phyloP scores from a whole-genome alignment of 1,140 invertebrate genomes.

The Tachypleus tridentatus region DNA sequence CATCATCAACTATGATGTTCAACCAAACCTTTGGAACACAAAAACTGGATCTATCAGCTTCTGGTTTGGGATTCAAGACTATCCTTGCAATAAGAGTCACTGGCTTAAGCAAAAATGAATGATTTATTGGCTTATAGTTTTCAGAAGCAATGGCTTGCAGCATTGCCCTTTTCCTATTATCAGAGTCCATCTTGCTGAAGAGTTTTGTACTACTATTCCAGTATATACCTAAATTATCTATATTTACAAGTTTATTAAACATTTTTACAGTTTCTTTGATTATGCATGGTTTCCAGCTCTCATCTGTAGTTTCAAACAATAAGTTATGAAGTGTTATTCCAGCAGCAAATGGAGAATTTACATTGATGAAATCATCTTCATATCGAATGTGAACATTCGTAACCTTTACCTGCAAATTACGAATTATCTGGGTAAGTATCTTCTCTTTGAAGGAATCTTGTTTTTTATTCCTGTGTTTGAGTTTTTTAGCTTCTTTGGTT shows the following conservation, averaged over 20 bases:
- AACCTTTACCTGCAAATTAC: slow-evolving; percentile 90
- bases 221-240: slow-evolving; percentile 78
- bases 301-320: slow-evolving; percentile 72
- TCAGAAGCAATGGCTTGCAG: slow-evolving; percentile 51
- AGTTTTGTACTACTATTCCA: slow-evolving; percentile 53
- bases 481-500: slow-evolving; percentile 58
- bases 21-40: slow-evolving; percentile 76
- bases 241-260: slow-evolving; percentile 73
- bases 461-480: slow-evolving; percentile 37
- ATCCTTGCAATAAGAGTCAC: slow-evolving; percentile 79
- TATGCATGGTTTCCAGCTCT: slow-evolving; percentile 61
- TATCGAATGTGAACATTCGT: slow-evolving; percentile 89
- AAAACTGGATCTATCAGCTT: slow-evolving; percentile 64
- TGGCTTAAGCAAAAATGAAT: slow-evolving; percentile 51
- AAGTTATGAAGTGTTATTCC: slow-evolving; percentile 75
- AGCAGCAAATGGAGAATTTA: slow-evolving; percentile 68
- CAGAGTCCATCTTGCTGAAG: slow-evolving; percentile 21
- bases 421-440: slow-evolving; percentile 85
- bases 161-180: slow-evolving; percentile 36
- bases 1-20: slow-evolving; percentile 70
- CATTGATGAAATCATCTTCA: slow-evolving; percentile 74
- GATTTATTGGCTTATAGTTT: slow-evolving; percentile 48
- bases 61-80: slow-evolving; percentile 84
- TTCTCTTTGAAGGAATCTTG: slow-evolving; percentile 93
- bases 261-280: slow-evolving; percentile 57